Evolutionary conservation across 2,888 invertebrate genomes (phyloP).

Genomic region (Ecliptopera silaceata): DNA sequence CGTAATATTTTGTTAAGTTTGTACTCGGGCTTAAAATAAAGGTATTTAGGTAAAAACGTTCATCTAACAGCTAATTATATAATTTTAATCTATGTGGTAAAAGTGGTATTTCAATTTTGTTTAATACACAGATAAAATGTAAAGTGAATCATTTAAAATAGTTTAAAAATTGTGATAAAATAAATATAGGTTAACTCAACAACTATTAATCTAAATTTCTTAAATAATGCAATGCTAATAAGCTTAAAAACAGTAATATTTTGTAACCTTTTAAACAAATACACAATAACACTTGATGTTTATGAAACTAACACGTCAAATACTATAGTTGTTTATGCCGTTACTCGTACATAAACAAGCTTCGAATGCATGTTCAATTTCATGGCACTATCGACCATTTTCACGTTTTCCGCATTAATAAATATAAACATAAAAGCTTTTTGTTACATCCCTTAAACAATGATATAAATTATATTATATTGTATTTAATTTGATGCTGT

Average conservation of each 20-base stretch:
- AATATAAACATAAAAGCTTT: conserved; percentile 13
- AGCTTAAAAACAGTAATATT: too few relatives aligned
- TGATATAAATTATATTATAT: background rate
- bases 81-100: background rate
- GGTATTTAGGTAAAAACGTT: background rate
- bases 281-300: background rate
- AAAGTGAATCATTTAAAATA: too few relatives aligned
- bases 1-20: conserved; percentile 5
- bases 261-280: too few relatives aligned
- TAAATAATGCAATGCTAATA: too few relatives aligned
- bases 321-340: background rate
- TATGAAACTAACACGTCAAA: background rate
- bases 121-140: too few relatives aligned
- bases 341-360: conserved; percentile 5
- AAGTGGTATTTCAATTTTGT: background rate
- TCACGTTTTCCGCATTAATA: conserved; percentile 12
- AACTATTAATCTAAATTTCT: too few relatives aligned
- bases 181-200: too few relatives aligned
- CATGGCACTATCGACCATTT: conserved; percentile 29
- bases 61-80: background rate
- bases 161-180: too few relatives aligned
- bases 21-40: background rate
- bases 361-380: conserved; percentile 32
- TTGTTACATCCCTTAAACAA: conserved; percentile 17
- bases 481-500: background rate